These are phyloP conservation scores for Phyto melanocephala DNA, from an alignment of 2,888 invertebrate genomes.

Conservation along the genomic window DNA sequence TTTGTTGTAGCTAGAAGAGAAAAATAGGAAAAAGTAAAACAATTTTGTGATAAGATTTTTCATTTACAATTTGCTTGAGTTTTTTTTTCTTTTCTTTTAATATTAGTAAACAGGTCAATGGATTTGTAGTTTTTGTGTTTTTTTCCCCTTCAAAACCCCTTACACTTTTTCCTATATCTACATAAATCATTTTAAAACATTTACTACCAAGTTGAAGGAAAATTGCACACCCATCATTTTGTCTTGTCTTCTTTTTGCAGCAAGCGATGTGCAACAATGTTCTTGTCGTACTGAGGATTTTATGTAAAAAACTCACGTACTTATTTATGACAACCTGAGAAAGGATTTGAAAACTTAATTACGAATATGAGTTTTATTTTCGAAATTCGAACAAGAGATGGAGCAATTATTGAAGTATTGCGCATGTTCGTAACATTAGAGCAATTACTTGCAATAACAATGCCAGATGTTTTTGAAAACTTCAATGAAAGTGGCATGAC, in stretches of 20 bases:
- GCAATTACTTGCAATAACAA: too few relatives aligned
- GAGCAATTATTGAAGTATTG: neutral
- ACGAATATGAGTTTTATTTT: constrained; percentile 15
- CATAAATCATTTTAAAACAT: constrained; percentile 21
- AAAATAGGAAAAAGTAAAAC: neutral
- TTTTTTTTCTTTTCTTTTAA: constrained; percentile 6
- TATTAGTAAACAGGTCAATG: constrained; percentile 61
- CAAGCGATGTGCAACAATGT: constrained; percentile 44
- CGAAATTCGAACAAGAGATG: constrained; percentile 11
- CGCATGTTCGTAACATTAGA: constrained; percentile 35
- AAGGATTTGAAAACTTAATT: too few relatives aligned
- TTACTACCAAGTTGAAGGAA: neutral
- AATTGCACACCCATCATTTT: neutral
- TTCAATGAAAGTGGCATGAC: too few relatives aligned
- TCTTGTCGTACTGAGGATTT: constrained; percentile 38
- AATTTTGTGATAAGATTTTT: constrained; percentile 18
- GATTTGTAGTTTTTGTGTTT: constrained; percentile 2
- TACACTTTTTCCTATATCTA: neutral
- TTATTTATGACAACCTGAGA: constrained; percentile 23
- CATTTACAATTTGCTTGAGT: neutral
- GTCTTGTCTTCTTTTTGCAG: neutral
- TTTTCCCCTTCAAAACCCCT: neutral
- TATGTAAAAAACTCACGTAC: constrained; percentile 14
- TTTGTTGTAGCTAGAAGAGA: neutral
- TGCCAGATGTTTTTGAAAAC: constrained; percentile 2